Evolutionary conservation across 2,113 vertebrate genomes (phyloP), one percentile per base, ranked within the genome.

Genomic region (Hippocampus barbouri): DNA sequence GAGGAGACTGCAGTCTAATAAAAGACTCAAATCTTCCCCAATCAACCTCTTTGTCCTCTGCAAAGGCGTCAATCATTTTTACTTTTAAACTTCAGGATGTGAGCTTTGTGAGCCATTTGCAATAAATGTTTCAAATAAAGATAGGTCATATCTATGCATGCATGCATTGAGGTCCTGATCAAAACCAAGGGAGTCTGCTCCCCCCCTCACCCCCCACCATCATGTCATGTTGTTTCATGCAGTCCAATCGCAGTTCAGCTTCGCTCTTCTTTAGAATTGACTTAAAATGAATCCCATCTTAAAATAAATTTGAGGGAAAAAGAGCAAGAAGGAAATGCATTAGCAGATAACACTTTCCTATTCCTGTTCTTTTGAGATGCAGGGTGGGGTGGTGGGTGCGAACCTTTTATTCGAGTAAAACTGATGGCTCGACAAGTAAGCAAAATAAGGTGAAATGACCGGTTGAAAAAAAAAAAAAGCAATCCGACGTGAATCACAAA

Each of bases 331-430:
- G 21, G 66, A 34, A 47, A 57, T 51, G 66, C 43, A 74, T 80
- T 66, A 67, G 72, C 60, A 79, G 60, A 79, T 75, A 62, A 14
- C 77, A 66, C 57, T 68, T 64, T 59, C 6, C n/a, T 62, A 27
- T 63, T 63, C 18, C 11, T 76, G 57, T 70, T 61, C 74, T 66
- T 76, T 65, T 71, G 27, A 76, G 66, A 73, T 54, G 53, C 1
- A 15, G 12, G 47, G 14, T 43, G 11, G 11, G 11, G 11, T 62
- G 8, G 69, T 61, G 69, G 71, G 63, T 27, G 72, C 25, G 72
- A 66, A 38, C 72, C 59, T 54, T 70, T 73, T 77, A 21, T 70
- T 30, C 74, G 47, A 69, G 61, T 30, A 60, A 66, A 49, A 68
- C 1, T 70, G 76, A 74, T 27, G 69, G 43, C 40, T 56, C 67